Evolutionary conservation across 2,797 vertebrate genomes (phyloP).

Genomic region (Scleropages formosus): DNA sequence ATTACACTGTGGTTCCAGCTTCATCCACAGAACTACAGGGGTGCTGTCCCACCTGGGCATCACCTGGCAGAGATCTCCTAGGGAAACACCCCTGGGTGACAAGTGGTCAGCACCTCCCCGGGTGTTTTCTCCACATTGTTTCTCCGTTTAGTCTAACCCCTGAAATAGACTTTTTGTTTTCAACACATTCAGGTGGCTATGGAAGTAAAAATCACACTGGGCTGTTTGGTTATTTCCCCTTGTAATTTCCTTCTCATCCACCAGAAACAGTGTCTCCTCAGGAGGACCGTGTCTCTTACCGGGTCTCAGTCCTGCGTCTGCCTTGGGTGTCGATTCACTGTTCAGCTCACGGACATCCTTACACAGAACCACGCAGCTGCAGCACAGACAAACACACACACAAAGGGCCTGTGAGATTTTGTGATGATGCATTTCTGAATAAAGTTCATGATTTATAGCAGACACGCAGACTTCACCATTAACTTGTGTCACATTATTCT

Average conservation of each 20-base stretch:
- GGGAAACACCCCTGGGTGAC: constrained; percentile 25
- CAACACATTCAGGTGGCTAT: no score
- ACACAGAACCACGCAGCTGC: constrained; percentile 67
- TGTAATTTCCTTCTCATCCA: not conserved
- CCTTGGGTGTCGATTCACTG: constrained; percentile 62
- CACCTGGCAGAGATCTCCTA: no score
- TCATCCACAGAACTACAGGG: not conserved
- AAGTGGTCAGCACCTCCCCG: not conserved
- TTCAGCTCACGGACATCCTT: constrained; percentile 70
- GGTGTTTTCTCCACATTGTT: no score
- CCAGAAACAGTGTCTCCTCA: not conserved
- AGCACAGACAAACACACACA: constrained; percentile 40
- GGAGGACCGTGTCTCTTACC: constrained; percentile 29
- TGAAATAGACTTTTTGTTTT: no score
- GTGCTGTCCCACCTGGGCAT: not conserved
- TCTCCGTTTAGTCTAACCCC: no score
- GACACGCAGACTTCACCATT: constrained; percentile 13
- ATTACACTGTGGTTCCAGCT: constrained; percentile 30
- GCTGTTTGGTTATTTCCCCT: not conserved
- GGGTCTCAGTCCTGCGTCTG: constrained; percentile 68
- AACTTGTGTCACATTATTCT: not conserved
- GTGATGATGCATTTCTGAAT: constrained; percentile 6
- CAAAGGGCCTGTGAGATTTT: not conserved
- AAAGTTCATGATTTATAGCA: not conserved
- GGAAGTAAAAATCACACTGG: no score